Evolutionary conservation across 2,888 invertebrate species (phyloP).

Genomic region (Molorchus minor): DNA sequence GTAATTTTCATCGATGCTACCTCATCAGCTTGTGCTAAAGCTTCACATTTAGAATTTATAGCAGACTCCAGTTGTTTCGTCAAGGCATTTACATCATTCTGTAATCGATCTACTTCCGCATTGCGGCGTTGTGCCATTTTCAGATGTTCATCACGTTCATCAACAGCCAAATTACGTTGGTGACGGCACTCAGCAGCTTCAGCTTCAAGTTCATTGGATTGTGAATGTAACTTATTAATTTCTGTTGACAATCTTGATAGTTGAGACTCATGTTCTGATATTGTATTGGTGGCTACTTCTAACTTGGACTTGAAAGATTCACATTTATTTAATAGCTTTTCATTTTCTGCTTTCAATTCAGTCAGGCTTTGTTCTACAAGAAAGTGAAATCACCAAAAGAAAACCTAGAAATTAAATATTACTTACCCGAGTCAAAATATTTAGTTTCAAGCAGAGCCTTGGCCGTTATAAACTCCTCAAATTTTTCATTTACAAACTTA

Average conservation of each 20-base stretch:
- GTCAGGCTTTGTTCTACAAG: constrained; percentile 28
- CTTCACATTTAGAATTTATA: constrained; percentile 82
- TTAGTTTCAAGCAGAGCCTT: constrained; percentile 78
- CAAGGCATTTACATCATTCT: constrained; percentile 73
- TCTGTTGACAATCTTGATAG: constrained; percentile 71
- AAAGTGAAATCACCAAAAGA: not conserved
- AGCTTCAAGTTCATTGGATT: constrained; percentile 71
- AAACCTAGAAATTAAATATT: constrained; percentile 5
- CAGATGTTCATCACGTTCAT: constrained; percentile 79
- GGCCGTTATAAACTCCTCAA: constrained; percentile 76
- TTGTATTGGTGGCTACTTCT: constrained; percentile 69
- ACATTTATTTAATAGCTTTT: constrained; percentile 70
- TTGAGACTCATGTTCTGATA: constrained; percentile 72
- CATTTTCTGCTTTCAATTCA: constrained; percentile 59
- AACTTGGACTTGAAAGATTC: constrained; percentile 72
- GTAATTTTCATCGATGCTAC: constrained; percentile 81
- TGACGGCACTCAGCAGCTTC: constrained; percentile 74
- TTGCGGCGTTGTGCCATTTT: constrained; percentile 77
- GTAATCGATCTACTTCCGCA: constrained; percentile 77
- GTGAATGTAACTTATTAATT: constrained; percentile 71
- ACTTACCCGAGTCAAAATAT: constrained; percentile 70
- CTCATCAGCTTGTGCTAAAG: constrained; percentile 78
- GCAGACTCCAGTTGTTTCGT: constrained; percentile 80
- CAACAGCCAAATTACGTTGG: constrained; percentile 75
- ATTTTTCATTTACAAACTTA: constrained; percentile 68